A percentile compares a stretch with the other conserved stretches of the same genome.
Evolutionary conservation across 2,797 vertebrate species (phyloP).

Genomic region (Anguilla marmorata): DNA sequence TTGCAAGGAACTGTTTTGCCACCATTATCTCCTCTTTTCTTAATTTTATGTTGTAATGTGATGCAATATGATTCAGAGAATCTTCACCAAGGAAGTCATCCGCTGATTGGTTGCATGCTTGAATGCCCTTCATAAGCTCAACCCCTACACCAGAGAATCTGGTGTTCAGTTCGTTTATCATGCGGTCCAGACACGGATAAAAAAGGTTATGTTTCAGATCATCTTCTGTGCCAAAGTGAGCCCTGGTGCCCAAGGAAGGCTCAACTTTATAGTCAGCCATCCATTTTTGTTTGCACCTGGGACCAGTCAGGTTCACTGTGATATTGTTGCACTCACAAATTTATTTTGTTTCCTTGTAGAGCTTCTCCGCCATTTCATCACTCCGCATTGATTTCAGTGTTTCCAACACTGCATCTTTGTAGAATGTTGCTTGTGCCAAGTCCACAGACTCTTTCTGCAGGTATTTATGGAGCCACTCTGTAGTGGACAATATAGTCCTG

Average conservation of each 20-base stretch:
- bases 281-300: not conserved
- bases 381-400: not conserved
- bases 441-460: slow-evolving; percentile 16
- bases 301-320: not conserved
- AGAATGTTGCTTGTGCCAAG: slow-evolving; percentile 22
- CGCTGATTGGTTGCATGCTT: not conserved
- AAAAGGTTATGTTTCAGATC: not conserved
- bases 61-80: not conserved
- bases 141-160: not conserved
- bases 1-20: not conserved
- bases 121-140: not conserved
- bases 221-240: not conserved
- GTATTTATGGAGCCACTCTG: slow-evolving; percentile 21
- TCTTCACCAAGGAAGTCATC: not conserved
- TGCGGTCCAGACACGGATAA: too few species aligned
- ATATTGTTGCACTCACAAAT: not conserved
- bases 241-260: not conserved
- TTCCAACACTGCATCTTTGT: slow-evolving; percentile 22
- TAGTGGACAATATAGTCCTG: slow-evolving; percentile 1
- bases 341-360: not conserved
- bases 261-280: not conserved
- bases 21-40: not conserved
- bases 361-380: not conserved
- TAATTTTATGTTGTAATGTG: not conserved
- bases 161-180: not conserved